Percentiles rank a stretch among this genome's conserved stretches.
phyloP scores from a whole-genome alignment of 2,797 vertebrate genomes.

The Psittacula derbiana region DNA sequence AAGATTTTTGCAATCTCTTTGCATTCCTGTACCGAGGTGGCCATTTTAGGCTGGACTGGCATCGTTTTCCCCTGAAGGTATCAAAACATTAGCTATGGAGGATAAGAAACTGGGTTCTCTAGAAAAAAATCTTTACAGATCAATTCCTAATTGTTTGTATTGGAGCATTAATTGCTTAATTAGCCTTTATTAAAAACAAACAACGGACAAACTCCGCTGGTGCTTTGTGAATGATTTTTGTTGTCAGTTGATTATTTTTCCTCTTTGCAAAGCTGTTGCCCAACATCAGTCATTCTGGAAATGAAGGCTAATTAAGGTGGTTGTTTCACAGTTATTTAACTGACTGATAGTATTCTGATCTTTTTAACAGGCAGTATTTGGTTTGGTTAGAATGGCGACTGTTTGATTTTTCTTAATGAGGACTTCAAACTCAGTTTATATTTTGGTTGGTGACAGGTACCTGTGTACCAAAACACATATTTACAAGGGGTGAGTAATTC shows the following conservation, averaged over 20 bases:
- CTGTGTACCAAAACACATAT: background rate
- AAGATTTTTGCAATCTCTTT: slow-evolving; percentile 39
- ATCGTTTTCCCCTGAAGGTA: background rate
- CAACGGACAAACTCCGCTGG: background rate
- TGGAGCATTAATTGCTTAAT: slow-evolving; percentile 49
- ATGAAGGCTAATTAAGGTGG: slow-evolving; percentile 42
- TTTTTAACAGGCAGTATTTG: background rate
- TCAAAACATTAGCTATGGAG: background rate
- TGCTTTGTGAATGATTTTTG: slow-evolving; percentile 62
- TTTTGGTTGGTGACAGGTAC: background rate
- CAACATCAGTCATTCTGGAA: slow-evolving; percentile 28
- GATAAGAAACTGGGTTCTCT: slow-evolving; percentile 13
- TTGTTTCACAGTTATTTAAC: background rate
- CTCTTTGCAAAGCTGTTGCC: background rate
- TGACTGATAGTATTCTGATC: background rate
- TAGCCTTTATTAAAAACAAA: slow-evolving; percentile 60
- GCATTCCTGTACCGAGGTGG: slow-evolving; percentile 19
- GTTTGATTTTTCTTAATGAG: background rate
- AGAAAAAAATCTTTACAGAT: slow-evolving; percentile 14
- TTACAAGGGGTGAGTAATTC: background rate
- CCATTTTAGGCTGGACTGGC: slow-evolving; percentile 29
- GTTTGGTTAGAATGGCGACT: background rate
- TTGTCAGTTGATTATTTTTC: background rate
- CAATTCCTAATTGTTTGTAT: slow-evolving; percentile 42
- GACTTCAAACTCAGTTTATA: background rate